Conservation (phyloP, 2,888 invertebrate species). For the Latrodectus elegans region DNA sequence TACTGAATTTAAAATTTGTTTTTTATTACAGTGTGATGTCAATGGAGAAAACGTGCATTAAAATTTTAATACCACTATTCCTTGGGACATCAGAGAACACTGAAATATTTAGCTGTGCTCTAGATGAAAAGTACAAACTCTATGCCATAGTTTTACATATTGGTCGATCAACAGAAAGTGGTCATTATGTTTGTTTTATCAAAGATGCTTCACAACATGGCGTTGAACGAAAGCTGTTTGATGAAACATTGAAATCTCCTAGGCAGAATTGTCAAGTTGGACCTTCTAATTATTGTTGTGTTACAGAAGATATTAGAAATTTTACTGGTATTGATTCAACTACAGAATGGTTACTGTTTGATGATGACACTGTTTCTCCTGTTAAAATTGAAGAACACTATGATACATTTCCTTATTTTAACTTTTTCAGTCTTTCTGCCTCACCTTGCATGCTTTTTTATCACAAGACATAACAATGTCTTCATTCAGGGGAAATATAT, state of each 20-base stretch:
- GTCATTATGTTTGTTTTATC: constrained; percentile 56
- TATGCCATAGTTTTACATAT: constrained; percentile 63
- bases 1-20: too few species aligned
- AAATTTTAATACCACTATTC: constrained; percentile 37
- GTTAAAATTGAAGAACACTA: constrained; percentile 43
- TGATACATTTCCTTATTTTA: constrained; percentile 48
- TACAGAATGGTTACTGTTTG: constrained; percentile 55
- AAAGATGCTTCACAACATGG: constrained; percentile 19
- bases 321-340: constrained; percentile 9
- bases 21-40: constrained; percentile 32
- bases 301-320: constrained; percentile 44
- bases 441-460: constrained; percentile 62
- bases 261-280: constrained; percentile 15
- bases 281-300: constrained; percentile 34
- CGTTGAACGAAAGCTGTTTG: background rate
- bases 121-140: constrained; percentile 38
- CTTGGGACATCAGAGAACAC: constrained; percentile 41
- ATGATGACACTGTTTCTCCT: constrained; percentile 46
- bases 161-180: constrained; percentile 45
- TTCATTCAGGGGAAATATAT: background rate
- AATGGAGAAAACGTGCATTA: constrained; percentile 46
- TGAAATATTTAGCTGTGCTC: constrained; percentile 30
- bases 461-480: constrained; percentile 40
- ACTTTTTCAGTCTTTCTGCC: constrained; percentile 48
- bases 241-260: background rate